Percentiles rank a stretch among this genome's conserved stretches.
These are phyloP conservation scores for Vannuccia rotundouncinata DNA, from an alignment of 2,888 invertebrate genomes.

Conservation along the genomic window DNA sequence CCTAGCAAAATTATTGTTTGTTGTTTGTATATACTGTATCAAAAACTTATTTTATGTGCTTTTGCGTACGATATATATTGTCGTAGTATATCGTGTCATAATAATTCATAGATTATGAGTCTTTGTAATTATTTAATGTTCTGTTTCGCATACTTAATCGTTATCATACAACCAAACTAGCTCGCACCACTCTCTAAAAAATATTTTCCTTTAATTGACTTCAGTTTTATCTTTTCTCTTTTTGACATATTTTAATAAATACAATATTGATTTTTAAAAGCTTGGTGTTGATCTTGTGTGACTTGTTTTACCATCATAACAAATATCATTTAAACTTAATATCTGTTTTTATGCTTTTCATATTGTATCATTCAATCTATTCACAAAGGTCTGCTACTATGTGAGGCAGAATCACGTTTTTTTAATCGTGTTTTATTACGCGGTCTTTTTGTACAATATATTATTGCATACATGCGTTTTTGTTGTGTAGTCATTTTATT, in stretches of 20 bases:
- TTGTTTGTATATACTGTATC: conserved; percentile 11
- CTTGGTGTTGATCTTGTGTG: neutral
- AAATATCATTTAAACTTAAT: too few relatives aligned
- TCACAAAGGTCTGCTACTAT: neutral
- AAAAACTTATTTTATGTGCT: conserved; percentile 16
- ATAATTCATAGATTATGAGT: conserved; percentile 12
- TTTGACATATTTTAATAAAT: neutral
- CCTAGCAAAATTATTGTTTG: neutral
- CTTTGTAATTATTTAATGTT: neutral
- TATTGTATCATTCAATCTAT: neutral
- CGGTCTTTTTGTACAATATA: neutral
- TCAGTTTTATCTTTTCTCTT: neutral
- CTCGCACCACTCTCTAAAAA: neutral
- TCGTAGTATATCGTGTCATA: neutral
- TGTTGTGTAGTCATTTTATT: conserved; percentile 14
- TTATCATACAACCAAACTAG: neutral
- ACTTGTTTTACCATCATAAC: neutral
- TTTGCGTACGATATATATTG: neutral
- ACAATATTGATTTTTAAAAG: neutral
- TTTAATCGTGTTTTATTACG: neutral
- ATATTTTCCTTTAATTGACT: conserved; percentile 4
- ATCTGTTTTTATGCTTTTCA: neutral
- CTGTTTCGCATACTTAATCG: conserved; percentile 1
- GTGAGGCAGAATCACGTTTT: neutral
- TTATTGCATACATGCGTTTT: neutral